Conservation (phyloP, 1,140 invertebrate species). For the Diorhabda sublineata region DNA sequence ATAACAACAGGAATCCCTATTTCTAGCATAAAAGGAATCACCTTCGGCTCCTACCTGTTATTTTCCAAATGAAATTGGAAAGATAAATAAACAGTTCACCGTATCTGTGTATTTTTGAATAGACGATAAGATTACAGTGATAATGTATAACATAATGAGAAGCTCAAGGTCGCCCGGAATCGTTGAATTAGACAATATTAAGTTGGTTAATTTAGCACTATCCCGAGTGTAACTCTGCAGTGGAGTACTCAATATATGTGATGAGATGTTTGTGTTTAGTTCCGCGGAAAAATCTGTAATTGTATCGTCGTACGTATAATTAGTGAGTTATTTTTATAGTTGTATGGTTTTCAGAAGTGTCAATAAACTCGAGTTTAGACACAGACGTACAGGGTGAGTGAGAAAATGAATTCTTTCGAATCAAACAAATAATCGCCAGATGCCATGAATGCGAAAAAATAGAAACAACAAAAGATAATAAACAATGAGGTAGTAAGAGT, state of each 20-base stretch:
- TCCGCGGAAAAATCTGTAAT: not conserved
- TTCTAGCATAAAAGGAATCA: too few relatives aligned
- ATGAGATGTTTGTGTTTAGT: not conserved
- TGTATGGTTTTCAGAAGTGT: not conserved
- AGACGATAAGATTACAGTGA: conserved; percentile 28
- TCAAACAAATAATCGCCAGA: too few relatives aligned
- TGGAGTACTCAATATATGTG: not conserved
- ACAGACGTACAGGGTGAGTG: not conserved
- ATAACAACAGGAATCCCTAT: too few relatives aligned
- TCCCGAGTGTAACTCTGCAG: not conserved
- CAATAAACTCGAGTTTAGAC: not conserved
- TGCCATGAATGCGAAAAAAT: too few relatives aligned
- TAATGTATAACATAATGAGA: conserved; percentile 21
- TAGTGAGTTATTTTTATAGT: not conserved
- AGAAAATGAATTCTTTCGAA: not conserved
- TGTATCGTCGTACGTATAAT: not conserved
- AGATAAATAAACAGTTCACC: conserved; percentile 4
- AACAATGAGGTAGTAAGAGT: too few relatives aligned
- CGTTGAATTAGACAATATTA: conserved; percentile 22
- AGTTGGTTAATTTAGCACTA: conserved; percentile 18
- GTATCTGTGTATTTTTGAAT: conserved; percentile 7
- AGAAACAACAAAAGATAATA: too few relatives aligned
- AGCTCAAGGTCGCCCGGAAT: conserved; percentile 23
- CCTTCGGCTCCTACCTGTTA: not conserved
- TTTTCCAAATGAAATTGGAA: not conserved